phyloP scores from a whole-genome alignment of 2,113 vertebrate species.

The Rhagologus leucostigma region DNA sequence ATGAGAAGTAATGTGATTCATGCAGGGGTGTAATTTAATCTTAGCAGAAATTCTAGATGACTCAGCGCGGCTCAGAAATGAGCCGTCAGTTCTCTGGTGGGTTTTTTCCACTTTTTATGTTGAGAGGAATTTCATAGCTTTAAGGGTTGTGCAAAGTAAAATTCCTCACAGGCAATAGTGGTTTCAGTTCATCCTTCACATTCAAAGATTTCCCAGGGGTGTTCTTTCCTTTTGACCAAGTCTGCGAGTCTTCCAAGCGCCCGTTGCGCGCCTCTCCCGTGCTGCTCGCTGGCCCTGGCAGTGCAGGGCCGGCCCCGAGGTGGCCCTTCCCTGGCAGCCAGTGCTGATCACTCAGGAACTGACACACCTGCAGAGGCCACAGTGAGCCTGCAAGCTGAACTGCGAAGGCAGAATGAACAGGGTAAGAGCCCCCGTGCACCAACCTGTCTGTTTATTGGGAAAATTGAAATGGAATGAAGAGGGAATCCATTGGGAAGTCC shows the following conservation, averaged over 20 bases:
- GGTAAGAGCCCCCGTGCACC: background rate
- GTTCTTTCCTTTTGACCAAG: constrained; percentile 28
- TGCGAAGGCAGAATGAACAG: background rate
- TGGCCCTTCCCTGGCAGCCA: constrained; percentile 58
- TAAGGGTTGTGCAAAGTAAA: constrained; percentile 77
- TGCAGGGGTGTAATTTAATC: constrained; percentile 77
- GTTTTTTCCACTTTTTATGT: constrained; percentile 67
- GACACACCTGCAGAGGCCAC: constrained; percentile 54
- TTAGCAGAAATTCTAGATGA: constrained; percentile 74
- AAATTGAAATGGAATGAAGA: constrained; percentile 3
- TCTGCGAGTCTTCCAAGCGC: constrained; percentile 63
- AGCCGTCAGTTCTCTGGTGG: constrained; percentile 63
- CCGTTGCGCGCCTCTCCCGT: background rate
- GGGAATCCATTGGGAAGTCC: constrained; percentile 47
- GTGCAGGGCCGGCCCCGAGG: constrained; percentile 12
- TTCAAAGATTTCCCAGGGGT: constrained; percentile 33
- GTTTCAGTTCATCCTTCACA: constrained; percentile 47
- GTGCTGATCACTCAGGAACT: constrained; percentile 74
- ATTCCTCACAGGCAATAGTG: constrained; percentile 79
- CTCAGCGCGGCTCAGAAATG: constrained; percentile 53
- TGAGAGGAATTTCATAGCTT: constrained; percentile 81
- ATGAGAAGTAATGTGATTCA: constrained; percentile 75
- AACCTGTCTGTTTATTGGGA: background rate
- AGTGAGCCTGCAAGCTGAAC: background rate
- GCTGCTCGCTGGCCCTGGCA: constrained; percentile 36